Conservation (phyloP, 2,113 vertebrate genomes). For the Grammomys surdaster region DNA sequence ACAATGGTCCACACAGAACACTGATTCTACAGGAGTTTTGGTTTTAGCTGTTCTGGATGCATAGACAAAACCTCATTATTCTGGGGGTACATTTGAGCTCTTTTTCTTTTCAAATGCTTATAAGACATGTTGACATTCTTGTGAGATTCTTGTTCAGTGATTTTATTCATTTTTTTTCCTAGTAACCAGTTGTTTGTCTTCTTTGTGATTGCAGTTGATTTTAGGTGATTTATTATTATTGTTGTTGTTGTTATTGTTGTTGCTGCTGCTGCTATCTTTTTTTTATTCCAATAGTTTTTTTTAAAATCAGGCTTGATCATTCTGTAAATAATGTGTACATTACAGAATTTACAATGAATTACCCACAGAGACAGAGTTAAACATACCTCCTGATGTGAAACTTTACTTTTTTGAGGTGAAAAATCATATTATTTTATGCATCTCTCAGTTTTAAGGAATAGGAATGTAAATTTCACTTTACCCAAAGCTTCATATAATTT, state of each 20-base stretch:
- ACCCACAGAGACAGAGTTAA: conserved; percentile 48
- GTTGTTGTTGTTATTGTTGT: too few relatives aligned
- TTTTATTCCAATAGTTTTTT: not conserved
- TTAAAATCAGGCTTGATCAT: not conserved
- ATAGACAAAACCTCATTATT: not conserved
- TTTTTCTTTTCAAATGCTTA: not conserved
- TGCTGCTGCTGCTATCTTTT: too few relatives aligned
- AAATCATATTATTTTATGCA: too few relatives aligned
- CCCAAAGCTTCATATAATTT: not conserved
- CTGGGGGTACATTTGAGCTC: not conserved
- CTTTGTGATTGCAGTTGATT: not conserved
- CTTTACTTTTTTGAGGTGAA: not conserved
- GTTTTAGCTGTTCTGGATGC: not conserved
- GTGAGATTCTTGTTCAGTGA: not conserved
- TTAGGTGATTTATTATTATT: too few relatives aligned
- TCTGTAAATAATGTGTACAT: not conserved
- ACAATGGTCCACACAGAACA: not conserved
- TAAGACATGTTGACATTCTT: not conserved
- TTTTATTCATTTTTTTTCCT: conserved; percentile 34
- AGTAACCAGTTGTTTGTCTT: not conserved
- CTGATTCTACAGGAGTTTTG: not conserved
- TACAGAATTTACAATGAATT: conserved; percentile 62
- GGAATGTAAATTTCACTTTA: not conserved
- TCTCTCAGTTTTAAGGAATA: not conserved
- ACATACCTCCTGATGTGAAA: not conserved